These are phyloP conservation scores for Burhinus bistriatus DNA, from an alignment of 2,113 vertebrate species.

Conservation along the genomic window DNA sequence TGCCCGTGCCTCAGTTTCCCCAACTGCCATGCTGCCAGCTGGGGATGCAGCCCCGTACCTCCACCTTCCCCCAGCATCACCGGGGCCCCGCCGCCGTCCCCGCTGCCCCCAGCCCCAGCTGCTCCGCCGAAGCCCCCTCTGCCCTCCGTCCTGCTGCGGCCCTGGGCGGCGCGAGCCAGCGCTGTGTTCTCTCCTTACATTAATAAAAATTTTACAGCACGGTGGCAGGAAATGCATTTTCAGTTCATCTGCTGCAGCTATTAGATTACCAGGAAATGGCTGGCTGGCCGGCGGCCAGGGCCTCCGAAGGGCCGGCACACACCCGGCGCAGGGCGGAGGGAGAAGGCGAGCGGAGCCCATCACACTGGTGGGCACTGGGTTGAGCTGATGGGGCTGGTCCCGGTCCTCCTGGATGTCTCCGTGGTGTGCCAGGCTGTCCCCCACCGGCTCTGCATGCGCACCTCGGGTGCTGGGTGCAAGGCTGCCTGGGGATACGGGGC, in stretches of 20 bases:
- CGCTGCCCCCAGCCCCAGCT: too few relatives aligned
- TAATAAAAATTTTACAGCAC: slow-evolving; percentile 78
- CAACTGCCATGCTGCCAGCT: fast-evolving
- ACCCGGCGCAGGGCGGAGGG: background rate
- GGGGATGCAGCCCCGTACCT: fast-evolving
- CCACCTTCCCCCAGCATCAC: background rate
- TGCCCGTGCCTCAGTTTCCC: background rate
- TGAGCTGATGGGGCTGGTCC: fast-evolving
- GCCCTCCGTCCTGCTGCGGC: background rate
- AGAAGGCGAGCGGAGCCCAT: background rate
- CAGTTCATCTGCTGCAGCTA: slow-evolving; percentile 77
- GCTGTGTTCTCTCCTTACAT: slow-evolving; percentile 76
- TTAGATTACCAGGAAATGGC: slow-evolving; percentile 80
- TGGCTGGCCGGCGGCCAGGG: slow-evolving; percentile 72
- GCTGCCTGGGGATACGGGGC: background rate
- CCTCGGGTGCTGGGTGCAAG: fast-evolving
- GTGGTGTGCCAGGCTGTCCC: background rate
- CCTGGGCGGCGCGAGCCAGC: slow-evolving; percentile 43
- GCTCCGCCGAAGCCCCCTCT: background rate
- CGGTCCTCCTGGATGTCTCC: background rate
- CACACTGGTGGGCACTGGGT: background rate
- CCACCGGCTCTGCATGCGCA: fast-evolving
- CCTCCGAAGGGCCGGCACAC: slow-evolving; percentile 38
- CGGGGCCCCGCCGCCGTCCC: fast-evolving
- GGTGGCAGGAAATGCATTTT: slow-evolving; percentile 83